Conservation (phyloP, 2,797 vertebrate species). For the Glossophaga mutica region DNA sequence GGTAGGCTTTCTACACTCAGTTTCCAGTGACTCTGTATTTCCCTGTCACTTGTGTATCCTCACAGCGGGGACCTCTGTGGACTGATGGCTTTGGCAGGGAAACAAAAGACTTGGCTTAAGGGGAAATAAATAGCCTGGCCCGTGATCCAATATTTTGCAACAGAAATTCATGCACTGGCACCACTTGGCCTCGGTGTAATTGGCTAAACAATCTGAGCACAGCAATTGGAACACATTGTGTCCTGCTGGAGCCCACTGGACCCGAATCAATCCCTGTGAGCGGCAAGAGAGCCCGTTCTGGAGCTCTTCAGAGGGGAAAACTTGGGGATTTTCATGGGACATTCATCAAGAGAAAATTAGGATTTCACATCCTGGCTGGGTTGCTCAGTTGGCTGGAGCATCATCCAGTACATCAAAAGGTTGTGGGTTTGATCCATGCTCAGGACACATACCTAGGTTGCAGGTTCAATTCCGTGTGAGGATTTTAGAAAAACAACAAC, state of each 20-base stretch:
- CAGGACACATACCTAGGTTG: neutral
- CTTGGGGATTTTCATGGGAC: neutral
- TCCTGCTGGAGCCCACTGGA: accelerated
- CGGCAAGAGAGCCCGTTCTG: neutral
- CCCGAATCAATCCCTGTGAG: accelerated
- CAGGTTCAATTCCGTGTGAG: no score
- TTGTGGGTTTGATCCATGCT: neutral
- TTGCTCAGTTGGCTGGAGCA: neutral
- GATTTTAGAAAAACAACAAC: neutral
- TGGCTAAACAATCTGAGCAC: neutral
- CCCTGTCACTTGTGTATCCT: neutral
- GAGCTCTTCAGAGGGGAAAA: neutral
- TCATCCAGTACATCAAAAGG: neutral
- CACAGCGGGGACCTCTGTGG: accelerated
- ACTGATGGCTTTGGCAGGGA: neutral
- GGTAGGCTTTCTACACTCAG: neutral
- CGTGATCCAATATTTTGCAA: neutral
- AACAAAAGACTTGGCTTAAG: neutral
- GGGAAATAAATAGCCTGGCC: neutral
- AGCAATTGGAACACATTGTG: accelerated
- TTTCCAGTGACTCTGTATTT: neutral
- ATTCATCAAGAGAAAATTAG: neutral
- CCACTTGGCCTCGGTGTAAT: neutral
- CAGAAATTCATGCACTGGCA: neutral
- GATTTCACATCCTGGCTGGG: neutral